Base-by-base conservation (phyloP, 2,113 vertebrate species). In the Prionailurus viverrinus region DNA sequence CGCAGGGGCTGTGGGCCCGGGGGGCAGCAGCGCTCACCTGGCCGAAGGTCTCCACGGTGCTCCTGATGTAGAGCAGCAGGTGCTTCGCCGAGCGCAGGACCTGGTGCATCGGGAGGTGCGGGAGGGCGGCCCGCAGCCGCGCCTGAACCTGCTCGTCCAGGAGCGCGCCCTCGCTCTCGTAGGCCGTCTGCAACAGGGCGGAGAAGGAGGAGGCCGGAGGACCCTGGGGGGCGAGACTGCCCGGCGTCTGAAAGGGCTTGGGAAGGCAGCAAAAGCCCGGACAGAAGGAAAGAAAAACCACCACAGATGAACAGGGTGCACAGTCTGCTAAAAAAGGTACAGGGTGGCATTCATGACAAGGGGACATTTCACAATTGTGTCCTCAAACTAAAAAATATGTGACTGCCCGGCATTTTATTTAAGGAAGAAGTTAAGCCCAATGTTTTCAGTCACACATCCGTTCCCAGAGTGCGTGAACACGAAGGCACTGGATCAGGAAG, bases 11-110 rank as follows among this genome's bases (percentile, higher is more conserved):
- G 39, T 9, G 14, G 45, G 45, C 45, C 45, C 45, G 1, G 45
- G 45, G 45, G 55, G 25, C 12, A 87, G 86, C 29, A 63, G 36
- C 3, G 1, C 98, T 97, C 98, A 99, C 99, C 93, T 41, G 98
- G 98, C 98, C 87, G 61, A 99, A 99, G 97, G 94, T 99, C 63
- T 99, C 99, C 98, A 99, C 99, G 0, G 99, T 98, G 65, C 99
- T 99, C 98, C 98, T 99, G 85, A 99, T 96, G 98, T 99, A 99
- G 0, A 99, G 99, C 91, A 99, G 98, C 36, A 99, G 97, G 3
- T 99, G 99, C 55, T 98, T 99, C 87, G 98, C 97, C 0, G 98
- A 98, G 25, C 99, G 81, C 5, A 98, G 98, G 51, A 99, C 97
- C 48, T 98, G 99, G 1, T 93, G 98, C 86, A 98, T 21, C 0